Base-by-base conservation (phyloP, 2,888 invertebrate species). In the Nephrotoma guestfalica region DNA sequence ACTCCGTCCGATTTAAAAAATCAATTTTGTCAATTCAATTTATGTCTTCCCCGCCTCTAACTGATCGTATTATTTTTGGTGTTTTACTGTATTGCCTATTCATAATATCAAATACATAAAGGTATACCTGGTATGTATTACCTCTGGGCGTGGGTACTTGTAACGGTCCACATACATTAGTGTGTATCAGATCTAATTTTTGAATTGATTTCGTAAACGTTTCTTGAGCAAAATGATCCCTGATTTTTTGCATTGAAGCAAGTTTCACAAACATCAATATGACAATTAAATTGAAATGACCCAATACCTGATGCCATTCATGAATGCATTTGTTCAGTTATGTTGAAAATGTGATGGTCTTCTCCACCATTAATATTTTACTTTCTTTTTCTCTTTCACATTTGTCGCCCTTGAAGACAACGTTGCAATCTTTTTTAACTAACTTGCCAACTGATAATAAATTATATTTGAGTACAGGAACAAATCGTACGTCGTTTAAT, bases 1-100 rank as follows among this genome's bases (percentile, higher is more conserved):
- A 51, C 88, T 88, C 86, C 87, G 88, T 87, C 89, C 88, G 40
- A 87, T 88, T 43, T 88, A n/a, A n/a, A n/a, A n/a, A n/a, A n/a
- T n/a, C n/a, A n/a, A n/a, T n/a, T n/a, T n/a, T n/a, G n/a, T n/a
- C n/a, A n/a, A n/a, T n/a, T n/a, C n/a, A n/a, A n/a, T n/a, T n/a
- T n/a, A n/a, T n/a, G n/a, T n/a, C n/a, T n/a, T n/a, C n/a, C n/a
- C n/a, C n/a, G n/a, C n/a, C n/a, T n/a, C n/a, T n/a, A n/a, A n/a
- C n/a, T n/a, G n/a, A n/a, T n/a, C n/a, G 86, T 5, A 89, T 86
- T 18, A 86, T 86, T 83, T 87, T 87, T 0, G 88, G 86, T 85
- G 87, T 87, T n/a, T 86, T 9, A 86, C 86, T 84, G 83, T 86
- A 87, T 43, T 88, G 86, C 13, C 87, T 42, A 86, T 87, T 87